A percentile compares a stretch with the other conserved stretches of the same genome.
phyloP scores from a whole-genome alignment of 2,888 invertebrate genomes.

The Lasioglossum pauxillum region DNA sequence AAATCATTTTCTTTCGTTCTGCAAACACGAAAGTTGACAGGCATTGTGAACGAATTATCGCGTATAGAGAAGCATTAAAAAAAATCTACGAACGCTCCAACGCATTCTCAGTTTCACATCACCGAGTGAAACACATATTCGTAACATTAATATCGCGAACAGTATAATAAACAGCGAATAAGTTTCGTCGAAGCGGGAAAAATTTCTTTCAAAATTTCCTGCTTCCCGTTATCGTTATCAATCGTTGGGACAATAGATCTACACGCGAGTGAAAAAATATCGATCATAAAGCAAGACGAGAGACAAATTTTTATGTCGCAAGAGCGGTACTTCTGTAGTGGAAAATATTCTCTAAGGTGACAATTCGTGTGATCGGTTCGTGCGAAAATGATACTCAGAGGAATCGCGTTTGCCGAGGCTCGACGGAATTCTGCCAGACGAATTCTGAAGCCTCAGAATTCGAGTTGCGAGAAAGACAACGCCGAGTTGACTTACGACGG shows the following conservation, averaged over 20 bases:
- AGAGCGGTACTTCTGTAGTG: slow-evolving; percentile 16
- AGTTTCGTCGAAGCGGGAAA: background rate
- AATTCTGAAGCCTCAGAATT: slow-evolving; percentile 58
- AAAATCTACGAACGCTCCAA: background rate
- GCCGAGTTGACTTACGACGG: slow-evolving; percentile 55
- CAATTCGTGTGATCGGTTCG: slow-evolving; percentile 7
- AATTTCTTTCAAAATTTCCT: background rate
- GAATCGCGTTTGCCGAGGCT: slow-evolving; percentile 67
- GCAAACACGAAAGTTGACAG: background rate
- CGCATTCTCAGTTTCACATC: background rate
- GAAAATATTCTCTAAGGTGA: slow-evolving; percentile 43
- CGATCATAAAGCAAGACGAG: background rate
- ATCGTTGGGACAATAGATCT: background rate
- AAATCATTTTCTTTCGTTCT: background rate
- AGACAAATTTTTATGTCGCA: slow-evolving; percentile 31
- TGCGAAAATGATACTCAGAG: slow-evolving; percentile 60
- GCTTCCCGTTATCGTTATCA: background rate
- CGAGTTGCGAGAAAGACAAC: slow-evolving; percentile 60
- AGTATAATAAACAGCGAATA: no score
- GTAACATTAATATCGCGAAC: background rate
- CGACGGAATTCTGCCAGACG: slow-evolving; percentile 65
- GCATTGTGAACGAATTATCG: background rate
- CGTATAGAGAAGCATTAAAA: background rate
- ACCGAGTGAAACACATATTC: background rate
- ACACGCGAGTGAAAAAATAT: background rate